A percentile compares a stretch with the other conserved stretches of the same genome.
phyloP scores from a whole-genome alignment of 2,888 invertebrate genomes.

The Drosophila fungiperda region DNA sequence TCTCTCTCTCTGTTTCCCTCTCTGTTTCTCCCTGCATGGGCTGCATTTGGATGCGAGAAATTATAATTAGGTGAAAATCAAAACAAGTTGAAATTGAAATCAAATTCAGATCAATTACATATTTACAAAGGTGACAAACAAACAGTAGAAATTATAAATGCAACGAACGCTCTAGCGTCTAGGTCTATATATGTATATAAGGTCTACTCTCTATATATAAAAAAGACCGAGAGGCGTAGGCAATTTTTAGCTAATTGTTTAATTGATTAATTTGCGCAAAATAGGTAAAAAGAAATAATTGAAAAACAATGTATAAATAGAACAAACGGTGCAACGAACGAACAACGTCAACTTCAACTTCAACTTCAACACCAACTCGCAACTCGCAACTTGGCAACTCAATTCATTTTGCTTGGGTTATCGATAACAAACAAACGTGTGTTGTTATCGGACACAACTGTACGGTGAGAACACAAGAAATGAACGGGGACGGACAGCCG shows the following conservation, averaged over 20 bases:
- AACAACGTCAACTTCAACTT: conserved; percentile 11
- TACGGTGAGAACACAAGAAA: conserved; percentile 34
- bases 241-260: conserved; percentile 41
- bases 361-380: conserved; percentile 19
- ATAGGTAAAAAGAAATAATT: conserved; percentile 17
- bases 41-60: conserved; percentile 17
- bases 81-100: conserved; percentile 40
- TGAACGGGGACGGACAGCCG: conserved; percentile 38
- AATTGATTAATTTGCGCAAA: conserved; percentile 41
- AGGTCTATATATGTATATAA: conserved; percentile 39
- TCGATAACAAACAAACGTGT: conserved; percentile 40
- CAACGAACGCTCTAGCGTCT: conserved; percentile 63
- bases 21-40: neutral
- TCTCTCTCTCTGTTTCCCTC: neutral
- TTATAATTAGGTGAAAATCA: conserved; percentile 28
- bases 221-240: conserved; percentile 48
- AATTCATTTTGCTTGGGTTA: conserved; percentile 32
- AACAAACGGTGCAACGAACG: conserved; percentile 54
- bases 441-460: conserved; percentile 34
- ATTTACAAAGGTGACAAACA: conserved; percentile 1
- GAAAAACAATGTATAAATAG: conserved; percentile 23
- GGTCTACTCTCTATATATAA: conserved; percentile 35
- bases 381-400: conserved; percentile 40
- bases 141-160: conserved; percentile 26
- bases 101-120: conserved; percentile 3